Base-by-base conservation (phyloP, 1,140 invertebrate species). In the Dendrolimus kikuchii region DNA sequence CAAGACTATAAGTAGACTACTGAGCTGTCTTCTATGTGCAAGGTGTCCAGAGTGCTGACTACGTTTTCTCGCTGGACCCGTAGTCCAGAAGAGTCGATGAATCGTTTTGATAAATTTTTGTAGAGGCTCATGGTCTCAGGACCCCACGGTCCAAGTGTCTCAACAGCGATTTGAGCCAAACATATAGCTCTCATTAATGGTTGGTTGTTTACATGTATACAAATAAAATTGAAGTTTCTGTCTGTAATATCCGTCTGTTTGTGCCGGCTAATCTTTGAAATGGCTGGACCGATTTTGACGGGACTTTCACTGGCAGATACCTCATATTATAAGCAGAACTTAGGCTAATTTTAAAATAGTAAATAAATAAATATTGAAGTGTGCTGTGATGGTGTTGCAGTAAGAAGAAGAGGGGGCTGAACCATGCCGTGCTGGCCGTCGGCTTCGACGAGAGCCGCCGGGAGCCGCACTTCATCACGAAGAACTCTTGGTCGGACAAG, bases 341-440 rank as follows among this genome's bases (percentile, higher is more conserved):
- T 23, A 23, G 3, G 23, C 23, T 23, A 23, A 23, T 23, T 23
- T 23, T 23, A 23, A 23, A 23, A 23, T 23, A 23, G 23, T 23
- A 2, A 23, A 23, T 23, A 23, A 42, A 42, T 7, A 42, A 7
- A 42, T 42, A 42, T 42, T 42, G 6, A 42, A 42, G 41, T n/a
- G n/a, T 42, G n/a, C n/a, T 42, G 41, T 47, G 45, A 5, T 23
- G 0, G 4, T 46, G 7, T 48, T 48, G 23, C 46, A 79, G 75
- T 47, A 74, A 77, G 40, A 45, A 41, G 6, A 50, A 50, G 2
- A 60, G 50, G 7, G 54, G 57, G 44, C 46, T 74, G 53, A 71
- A 75, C 41, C 80, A 83, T 53, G 77, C 77, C 0, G 77, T 83
- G 53, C 46, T 78, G 43, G 77, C 80, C 0, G 77, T 83, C 37